Conservation (phyloP, 2,113 vertebrate genomes). For the Cygnus buccinator region DNA sequence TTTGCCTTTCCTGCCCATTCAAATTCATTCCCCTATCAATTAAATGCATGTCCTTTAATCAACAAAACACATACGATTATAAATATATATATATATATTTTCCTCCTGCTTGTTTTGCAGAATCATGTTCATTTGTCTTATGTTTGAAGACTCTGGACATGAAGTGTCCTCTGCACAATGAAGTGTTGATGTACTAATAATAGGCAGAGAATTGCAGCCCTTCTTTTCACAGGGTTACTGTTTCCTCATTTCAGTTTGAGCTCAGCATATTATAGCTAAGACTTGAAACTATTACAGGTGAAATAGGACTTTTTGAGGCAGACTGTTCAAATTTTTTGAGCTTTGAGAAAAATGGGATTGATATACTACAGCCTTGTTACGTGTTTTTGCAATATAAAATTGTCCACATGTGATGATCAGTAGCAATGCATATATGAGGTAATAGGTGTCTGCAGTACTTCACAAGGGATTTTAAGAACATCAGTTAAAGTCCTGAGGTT, state of each 20-base stretch:
- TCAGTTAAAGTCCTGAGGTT: neutral
- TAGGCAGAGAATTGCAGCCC: neutral
- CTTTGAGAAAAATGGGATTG: neutral
- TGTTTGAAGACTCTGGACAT: neutral
- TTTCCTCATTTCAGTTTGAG: neutral
- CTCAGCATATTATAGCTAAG: neutral
- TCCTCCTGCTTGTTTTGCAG: slow-evolving; percentile 3
- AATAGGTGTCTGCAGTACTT: neutral
- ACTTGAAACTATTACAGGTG: neutral
- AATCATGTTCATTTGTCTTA: slow-evolving; percentile 22
- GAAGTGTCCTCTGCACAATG: neutral
- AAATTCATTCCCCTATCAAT: neutral
- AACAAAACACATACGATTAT: neutral
- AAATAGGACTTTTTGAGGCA: neutral
- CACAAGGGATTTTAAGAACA: neutral
- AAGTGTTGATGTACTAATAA: neutral
- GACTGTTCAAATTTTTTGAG: neutral
- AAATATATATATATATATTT: neutral
- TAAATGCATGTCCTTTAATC: slow-evolving; percentile 1
- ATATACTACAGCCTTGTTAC: neutral
- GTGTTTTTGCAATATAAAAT: neutral
- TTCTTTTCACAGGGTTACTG: neutral
- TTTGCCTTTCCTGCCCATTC: neutral
- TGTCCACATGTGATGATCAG: neutral
- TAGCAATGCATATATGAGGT: neutral